These are phyloP conservation scores for Allochrocebus solatus DNA, from an alignment of 2,797 vertebrate species.

Conservation along the genomic window DNA sequence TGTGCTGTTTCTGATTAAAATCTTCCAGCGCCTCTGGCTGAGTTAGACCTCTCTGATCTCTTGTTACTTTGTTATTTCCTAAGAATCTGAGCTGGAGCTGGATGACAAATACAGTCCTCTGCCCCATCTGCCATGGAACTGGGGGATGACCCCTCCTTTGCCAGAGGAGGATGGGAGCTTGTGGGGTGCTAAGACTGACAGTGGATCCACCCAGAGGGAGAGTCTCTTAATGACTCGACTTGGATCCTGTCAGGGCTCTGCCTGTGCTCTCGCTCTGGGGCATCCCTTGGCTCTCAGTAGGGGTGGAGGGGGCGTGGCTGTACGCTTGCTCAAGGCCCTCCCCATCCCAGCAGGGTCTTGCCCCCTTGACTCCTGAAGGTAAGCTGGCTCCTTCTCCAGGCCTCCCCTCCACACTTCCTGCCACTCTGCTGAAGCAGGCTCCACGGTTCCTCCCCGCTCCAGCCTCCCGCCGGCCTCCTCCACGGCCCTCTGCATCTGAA, in stretches of 20 bases:
- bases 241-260: neutral
- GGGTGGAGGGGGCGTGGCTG: too few species aligned
- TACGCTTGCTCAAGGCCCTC: neutral
- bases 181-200: neutral
- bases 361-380: neutral
- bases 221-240: neutral
- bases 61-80: conserved; percentile 47
- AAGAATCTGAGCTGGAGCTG: conserved; percentile 5
- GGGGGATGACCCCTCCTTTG: neutral
- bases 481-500: neutral
- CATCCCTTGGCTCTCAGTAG: neutral
- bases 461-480: neutral
- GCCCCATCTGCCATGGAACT: neutral
- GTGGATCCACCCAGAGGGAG: neutral
- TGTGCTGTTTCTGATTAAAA: conserved; percentile 51
- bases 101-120: neutral
- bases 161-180: neutral
- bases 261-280: neutral
- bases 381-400: neutral
- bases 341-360: neutral
- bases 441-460: neutral
- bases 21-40: neutral
- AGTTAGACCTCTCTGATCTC: neutral
- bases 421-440: neutral
- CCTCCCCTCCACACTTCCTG: neutral